A percentile compares a stretch with the other conserved stretches of the same genome.
phyloP scores from a whole-genome alignment of 2,888 invertebrate genomes.

The Meganola albula region DNA sequence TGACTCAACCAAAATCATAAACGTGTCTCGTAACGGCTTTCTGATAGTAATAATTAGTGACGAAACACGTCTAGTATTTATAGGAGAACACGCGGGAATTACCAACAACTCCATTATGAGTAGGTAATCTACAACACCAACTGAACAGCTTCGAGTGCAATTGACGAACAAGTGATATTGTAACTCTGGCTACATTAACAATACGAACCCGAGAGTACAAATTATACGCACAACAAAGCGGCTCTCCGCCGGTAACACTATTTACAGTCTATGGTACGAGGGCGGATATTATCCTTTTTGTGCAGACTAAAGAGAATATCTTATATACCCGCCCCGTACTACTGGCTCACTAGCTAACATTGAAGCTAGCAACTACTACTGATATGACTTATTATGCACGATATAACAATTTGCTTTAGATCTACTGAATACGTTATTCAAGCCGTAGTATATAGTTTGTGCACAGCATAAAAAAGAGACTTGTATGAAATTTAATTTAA shows the following conservation, averaged over 20 bases:
- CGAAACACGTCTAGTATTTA: slow-evolving; percentile 38
- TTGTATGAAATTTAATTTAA: slow-evolving; percentile 59
- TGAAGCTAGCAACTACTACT: slow-evolving; percentile 47
- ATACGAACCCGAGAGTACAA: slow-evolving; percentile 62
- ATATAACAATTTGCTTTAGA: slow-evolving; percentile 62
- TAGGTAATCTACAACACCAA: slow-evolving; percentile 59
- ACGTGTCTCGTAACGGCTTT: slow-evolving; percentile 25
- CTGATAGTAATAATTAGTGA: slow-evolving; percentile 21
- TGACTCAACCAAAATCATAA: slow-evolving; percentile 37
- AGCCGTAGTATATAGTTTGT: slow-evolving; percentile 64
- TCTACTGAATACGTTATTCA: slow-evolving; percentile 54
- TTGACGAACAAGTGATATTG: slow-evolving; percentile 76
- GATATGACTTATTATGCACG: slow-evolving; percentile 63
- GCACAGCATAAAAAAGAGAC: slow-evolving; percentile 67
- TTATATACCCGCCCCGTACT: slow-evolving; percentile 9
- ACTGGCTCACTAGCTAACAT: slow-evolving; percentile 30
- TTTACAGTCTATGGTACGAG: slow-evolving; percentile 41
- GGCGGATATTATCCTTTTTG: slow-evolving; percentile 4
- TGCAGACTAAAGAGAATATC: neutral
- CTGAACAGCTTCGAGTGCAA: slow-evolving; percentile 71
- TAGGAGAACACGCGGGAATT: slow-evolving; percentile 39
- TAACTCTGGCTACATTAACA: slow-evolving; percentile 69
- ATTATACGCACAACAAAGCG: slow-evolving; percentile 52
- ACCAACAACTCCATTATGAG: slow-evolving; percentile 45
- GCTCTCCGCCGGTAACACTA: slow-evolving; percentile 53